Percentiles rank a stretch among this genome's conserved stretches.
These are phyloP conservation scores for Drosophila niveifrons DNA, from an alignment of 2,888 invertebrate genomes.

Conservation along the genomic window DNA sequence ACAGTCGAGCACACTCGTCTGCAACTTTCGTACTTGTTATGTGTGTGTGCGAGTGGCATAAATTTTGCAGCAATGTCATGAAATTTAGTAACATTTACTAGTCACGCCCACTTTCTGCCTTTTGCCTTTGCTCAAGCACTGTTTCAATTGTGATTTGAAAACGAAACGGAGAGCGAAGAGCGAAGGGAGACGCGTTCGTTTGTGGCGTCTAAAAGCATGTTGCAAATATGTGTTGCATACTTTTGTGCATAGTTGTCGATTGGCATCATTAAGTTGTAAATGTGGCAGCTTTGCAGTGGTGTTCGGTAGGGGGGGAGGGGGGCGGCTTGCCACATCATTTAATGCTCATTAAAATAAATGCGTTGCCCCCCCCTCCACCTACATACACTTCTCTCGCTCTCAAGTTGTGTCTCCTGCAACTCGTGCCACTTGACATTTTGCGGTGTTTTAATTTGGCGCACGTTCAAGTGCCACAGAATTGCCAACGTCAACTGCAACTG, in stretches of 20 bases:
- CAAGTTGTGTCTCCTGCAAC: slow-evolving; percentile 32
- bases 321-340: slow-evolving; percentile 74
- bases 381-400: neutral
- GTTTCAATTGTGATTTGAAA: slow-evolving; percentile 46
- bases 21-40: no score
- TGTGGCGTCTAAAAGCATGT: slow-evolving; percentile 36
- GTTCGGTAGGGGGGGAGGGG: neutral
- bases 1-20: no score
- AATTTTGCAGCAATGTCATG: slow-evolving; percentile 73
- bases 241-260: slow-evolving; percentile 71
- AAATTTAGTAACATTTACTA: slow-evolving; percentile 50
- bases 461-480: slow-evolving; percentile 63
- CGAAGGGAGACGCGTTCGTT: neutral
- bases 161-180: slow-evolving; percentile 4
- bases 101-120: slow-evolving; percentile 3
- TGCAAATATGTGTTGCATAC: slow-evolving; percentile 70
- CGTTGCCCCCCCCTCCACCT: slow-evolving; percentile 36
- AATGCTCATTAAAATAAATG: slow-evolving; percentile 78
- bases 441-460: slow-evolving; percentile 76
- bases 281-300: slow-evolving; percentile 33
- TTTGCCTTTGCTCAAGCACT: slow-evolving; percentile 15
- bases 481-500: slow-evolving; percentile 1
- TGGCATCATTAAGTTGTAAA: slow-evolving; percentile 77
- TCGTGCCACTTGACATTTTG: slow-evolving; percentile 72
- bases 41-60: slow-evolving; percentile 64